Evolutionary conservation across 2,888 invertebrate genomes (phyloP).

Genomic region (Drosophila aldrichi): DNA sequence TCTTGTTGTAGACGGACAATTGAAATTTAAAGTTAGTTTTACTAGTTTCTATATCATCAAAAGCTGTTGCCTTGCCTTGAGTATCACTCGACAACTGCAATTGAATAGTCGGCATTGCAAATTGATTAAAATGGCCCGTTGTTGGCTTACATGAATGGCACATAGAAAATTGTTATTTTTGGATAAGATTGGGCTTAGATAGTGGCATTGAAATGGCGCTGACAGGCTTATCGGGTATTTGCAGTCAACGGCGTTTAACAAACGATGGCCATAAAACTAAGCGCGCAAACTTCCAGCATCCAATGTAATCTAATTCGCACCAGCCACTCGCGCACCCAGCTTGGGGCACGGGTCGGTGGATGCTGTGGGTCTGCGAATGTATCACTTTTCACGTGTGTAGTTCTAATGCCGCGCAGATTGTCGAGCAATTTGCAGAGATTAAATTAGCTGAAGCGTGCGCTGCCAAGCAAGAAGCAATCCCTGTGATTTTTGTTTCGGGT

Average conservation of each 20-base stretch:
- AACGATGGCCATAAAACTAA: conserved; percentile 57
- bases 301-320: conserved; percentile 70
- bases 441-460: conserved; percentile 84
- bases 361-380: conserved; percentile 12
- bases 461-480: conserved; percentile 52
- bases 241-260: conserved; percentile 56
- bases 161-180: not conserved
- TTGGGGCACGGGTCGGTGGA: conserved; percentile 4
- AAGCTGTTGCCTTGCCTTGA: not conserved
- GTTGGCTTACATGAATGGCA: conserved; percentile 29
- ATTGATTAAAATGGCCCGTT: conserved; percentile 16
- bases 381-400: conserved; percentile 73
- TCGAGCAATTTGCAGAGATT: conserved; percentile 85
- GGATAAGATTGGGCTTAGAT: not conserved
- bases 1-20: not conserved
- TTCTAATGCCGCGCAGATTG: conserved; percentile 84
- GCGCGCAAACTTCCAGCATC: conserved; percentile 32
- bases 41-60: too few relatives aligned
- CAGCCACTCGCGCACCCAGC: conserved; percentile 47
- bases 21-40: too few relatives aligned
- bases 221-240: conserved; percentile 61
- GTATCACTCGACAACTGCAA: not conserved
- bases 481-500: conserved; percentile 23
- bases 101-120: not conserved
- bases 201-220: conserved; percentile 22